A percentile compares a stretch with the other conserved stretches of the same genome.
Evolutionary conservation across 2,797 vertebrate species (phyloP).

Genomic region (Myotis findleyi): DNA sequence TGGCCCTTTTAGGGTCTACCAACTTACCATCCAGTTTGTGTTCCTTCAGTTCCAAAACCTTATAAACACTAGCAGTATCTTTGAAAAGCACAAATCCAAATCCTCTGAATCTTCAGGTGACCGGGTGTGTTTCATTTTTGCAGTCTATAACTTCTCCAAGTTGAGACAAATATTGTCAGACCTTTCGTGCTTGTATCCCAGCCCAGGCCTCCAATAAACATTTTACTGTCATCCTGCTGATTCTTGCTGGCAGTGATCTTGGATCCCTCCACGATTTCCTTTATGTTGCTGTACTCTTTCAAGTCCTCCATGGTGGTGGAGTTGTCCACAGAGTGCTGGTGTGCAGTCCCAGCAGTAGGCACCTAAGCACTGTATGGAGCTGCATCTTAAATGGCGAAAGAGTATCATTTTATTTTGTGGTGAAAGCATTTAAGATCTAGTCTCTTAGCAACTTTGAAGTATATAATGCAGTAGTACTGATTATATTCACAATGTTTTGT

Average conservation of each 20-base stretch:
- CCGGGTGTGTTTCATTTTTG: conserved; percentile 93
- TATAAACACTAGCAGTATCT: conserved; percentile 90
- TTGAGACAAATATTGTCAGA: conserved; percentile 92
- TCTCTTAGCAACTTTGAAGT: background rate
- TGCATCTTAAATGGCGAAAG: background rate
- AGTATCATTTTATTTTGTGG: background rate
- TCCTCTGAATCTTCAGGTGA: conserved; percentile 92
- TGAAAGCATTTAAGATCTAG: background rate
- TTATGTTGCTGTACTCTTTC: background rate
- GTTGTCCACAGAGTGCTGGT: background rate
- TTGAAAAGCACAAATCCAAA: conserved; percentile 94
- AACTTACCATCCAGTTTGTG: conserved; percentile 93
- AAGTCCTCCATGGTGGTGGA: background rate
- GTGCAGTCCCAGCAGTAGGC: background rate
- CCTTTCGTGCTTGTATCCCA: conserved; percentile 95
- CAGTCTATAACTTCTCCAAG: conserved; percentile 94
- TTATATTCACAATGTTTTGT: background rate
- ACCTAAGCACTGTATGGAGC: background rate
- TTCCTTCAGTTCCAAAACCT: conserved; percentile 84
- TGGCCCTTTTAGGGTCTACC: conserved; percentile 93
- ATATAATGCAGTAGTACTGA: background rate
- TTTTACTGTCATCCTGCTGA: conserved; percentile 86
- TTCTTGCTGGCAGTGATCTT: background rate
- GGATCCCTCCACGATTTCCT: background rate
- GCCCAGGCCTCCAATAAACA: conserved; percentile 94